A percentile compares a stretch with the other conserved stretches of the same genome.
Conservation (phyloP, 2,888 invertebrate genomes). For the Steinernema carpocapsae region DNA sequence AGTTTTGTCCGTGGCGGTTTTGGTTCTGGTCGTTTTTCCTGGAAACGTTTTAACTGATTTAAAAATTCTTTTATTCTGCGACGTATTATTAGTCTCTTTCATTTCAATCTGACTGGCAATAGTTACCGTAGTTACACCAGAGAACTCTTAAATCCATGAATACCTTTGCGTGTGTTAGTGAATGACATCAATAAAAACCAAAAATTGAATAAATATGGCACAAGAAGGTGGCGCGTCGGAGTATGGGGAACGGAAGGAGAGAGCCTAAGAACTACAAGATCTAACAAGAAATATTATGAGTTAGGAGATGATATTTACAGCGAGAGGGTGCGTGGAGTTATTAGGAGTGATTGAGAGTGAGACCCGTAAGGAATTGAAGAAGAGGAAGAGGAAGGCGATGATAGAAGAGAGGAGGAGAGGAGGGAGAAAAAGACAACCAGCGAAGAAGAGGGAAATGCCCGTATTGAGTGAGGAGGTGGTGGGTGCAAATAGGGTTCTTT, state of each 20-base stretch:
- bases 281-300: conserved; percentile 2
- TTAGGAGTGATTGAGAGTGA: conserved; percentile 31
- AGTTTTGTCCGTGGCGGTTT: too few species aligned
- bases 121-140: conserved; percentile 20
- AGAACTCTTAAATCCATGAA: conserved; percentile 2
- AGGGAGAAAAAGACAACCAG: not conserved
- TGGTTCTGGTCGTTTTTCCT: not conserved
- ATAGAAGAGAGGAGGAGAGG: conserved; percentile 16
- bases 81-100: conserved; percentile 20
- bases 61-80: conserved; percentile 21
- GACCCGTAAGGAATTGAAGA: conserved; percentile 28
- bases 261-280: too few species aligned
- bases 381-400: conserved; percentile 20
- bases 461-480: conserved; percentile 19
- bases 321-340: not conserved
- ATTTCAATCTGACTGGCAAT: conserved; percentile 19
- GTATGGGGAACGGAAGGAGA: not conserved
- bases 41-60: not conserved
- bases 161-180: conserved; percentile 32
- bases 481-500: too few species aligned
- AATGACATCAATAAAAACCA: not conserved
- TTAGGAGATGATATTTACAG: conserved; percentile 20
- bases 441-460: conserved; percentile 16
- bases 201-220: conserved; percentile 26
- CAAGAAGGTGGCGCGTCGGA: conserved; percentile 25